Conservation (phyloP, 2,797 vertebrate species). For the Anableps anableps region DNA sequence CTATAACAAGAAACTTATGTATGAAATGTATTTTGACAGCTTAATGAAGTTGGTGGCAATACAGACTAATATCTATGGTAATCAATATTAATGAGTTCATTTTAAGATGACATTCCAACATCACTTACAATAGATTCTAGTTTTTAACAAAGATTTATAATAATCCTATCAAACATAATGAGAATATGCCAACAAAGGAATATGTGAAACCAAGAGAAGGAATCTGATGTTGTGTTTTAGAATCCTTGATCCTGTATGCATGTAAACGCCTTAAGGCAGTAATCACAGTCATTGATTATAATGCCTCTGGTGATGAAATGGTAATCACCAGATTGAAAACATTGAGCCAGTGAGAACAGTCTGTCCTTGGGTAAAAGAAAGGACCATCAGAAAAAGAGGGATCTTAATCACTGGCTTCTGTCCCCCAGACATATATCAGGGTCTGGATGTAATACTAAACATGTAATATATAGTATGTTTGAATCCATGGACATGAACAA, state of each 20-base stretch:
- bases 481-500: neutral
- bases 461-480: neutral
- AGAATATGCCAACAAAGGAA: neutral
- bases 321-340: conserved; percentile 54
- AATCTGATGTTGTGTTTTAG: neutral
- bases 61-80: neutral
- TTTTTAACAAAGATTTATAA: neutral
- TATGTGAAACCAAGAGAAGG: neutral
- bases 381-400: conserved; percentile 4
- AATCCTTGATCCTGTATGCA: neutral
- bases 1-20: neutral
- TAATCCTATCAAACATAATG: neutral
- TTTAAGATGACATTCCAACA: neutral
- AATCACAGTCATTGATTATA: conserved; percentile 52
- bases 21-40: neutral
- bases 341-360: conserved; percentile 49
- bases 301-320: conserved; percentile 48
- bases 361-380: conserved; percentile 48
- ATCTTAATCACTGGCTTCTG: conserved; percentile 12
- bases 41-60: neutral
- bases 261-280: conserved; percentile 21
- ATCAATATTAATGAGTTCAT: neutral
- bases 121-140: neutral
- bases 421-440: neutral
- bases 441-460: neutral